Conservation (phyloP, 1,140 invertebrate species). For the Drosophila kurseongensis region DNA sequence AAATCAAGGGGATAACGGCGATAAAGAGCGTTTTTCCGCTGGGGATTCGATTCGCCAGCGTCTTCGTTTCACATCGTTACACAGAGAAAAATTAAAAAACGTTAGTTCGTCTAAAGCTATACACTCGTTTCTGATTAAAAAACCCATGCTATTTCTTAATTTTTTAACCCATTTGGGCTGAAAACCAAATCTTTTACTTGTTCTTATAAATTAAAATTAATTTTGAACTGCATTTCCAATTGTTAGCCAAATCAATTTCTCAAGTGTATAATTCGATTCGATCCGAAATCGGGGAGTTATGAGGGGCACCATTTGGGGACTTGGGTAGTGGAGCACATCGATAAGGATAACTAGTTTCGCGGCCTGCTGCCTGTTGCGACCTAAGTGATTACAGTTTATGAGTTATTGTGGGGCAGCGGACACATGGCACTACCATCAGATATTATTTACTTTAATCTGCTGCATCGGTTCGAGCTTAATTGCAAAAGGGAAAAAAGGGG, state of each 20-base stretch:
- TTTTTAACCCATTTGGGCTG: not conserved
- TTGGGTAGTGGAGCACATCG: conserved; percentile 34
- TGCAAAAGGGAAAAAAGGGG: conserved; percentile 53
- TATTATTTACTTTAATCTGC: conserved; percentile 82
- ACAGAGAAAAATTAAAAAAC: not conserved
- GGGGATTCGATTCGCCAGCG: conserved; percentile 32
- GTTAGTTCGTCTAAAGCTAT: too few relatives aligned
- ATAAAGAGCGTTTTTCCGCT: conserved; percentile 59
- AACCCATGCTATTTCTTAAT: too few relatives aligned
- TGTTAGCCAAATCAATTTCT: too few relatives aligned
- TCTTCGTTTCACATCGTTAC: conserved; percentile 18
- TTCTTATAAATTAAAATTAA: too few relatives aligned
- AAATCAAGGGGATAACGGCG: conserved; percentile 77
- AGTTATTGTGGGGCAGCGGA: conserved; percentile 57
- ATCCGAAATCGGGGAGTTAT: conserved; percentile 4
- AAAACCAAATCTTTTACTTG: too few relatives aligned
- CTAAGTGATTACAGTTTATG: conserved; percentile 80
- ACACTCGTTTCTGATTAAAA: too few relatives aligned
- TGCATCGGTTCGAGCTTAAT: conserved; percentile 70
- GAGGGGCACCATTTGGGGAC: conserved; percentile 13
- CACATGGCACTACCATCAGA: conserved; percentile 48
- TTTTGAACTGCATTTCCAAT: too few relatives aligned
- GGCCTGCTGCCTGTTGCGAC: conserved; percentile 28
- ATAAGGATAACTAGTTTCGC: conserved; percentile 70
- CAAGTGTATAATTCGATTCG: not conserved